phyloP scores from a whole-genome alignment of 2,797 vertebrate genomes.

The Enteromius fasciolatus region DNA sequence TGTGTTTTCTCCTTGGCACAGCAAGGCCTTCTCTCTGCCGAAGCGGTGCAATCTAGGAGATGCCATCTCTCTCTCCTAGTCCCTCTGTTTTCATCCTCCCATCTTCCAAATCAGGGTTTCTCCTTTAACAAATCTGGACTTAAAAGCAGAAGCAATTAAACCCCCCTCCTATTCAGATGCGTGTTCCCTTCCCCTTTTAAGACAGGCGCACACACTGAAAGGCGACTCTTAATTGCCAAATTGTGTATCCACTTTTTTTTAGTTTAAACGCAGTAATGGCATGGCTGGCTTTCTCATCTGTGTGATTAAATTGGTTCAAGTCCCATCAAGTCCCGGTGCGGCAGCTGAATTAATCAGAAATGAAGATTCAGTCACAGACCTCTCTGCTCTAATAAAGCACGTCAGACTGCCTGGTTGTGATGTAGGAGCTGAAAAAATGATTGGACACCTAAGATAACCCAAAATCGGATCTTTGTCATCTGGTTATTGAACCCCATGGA shows the following conservation, averaged over 20 bases:
- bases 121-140: conserved; percentile 16
- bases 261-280: conserved; percentile 31
- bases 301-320: conserved; percentile 43
- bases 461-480: neutral
- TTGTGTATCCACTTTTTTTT: neutral
- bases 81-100: conserved; percentile 18
- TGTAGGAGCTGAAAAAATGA: neutral
- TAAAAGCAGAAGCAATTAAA: conserved; percentile 10
- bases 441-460: neutral
- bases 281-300: conserved; percentile 8
- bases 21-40: conserved; percentile 27
- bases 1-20: conserved; percentile 61
- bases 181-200: neutral
- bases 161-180: neutral
- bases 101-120: conserved; percentile 6
- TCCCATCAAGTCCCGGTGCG: conserved; percentile 9
- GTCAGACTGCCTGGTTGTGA: neutral
- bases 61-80: conserved; percentile 40
- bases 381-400: conserved; percentile 5
- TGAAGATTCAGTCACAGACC: conserved; percentile 4
- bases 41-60: conserved; percentile 33
- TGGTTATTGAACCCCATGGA: conserved; percentile 23
- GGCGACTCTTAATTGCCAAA: neutral
- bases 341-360: conserved; percentile 39
- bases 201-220: neutral